Percentiles rank a stretch among this genome's conserved stretches.
These are phyloP conservation scores for Seriola aureovittata DNA, from an alignment of 2,113 vertebrate species.

Conservation along the genomic window DNA sequence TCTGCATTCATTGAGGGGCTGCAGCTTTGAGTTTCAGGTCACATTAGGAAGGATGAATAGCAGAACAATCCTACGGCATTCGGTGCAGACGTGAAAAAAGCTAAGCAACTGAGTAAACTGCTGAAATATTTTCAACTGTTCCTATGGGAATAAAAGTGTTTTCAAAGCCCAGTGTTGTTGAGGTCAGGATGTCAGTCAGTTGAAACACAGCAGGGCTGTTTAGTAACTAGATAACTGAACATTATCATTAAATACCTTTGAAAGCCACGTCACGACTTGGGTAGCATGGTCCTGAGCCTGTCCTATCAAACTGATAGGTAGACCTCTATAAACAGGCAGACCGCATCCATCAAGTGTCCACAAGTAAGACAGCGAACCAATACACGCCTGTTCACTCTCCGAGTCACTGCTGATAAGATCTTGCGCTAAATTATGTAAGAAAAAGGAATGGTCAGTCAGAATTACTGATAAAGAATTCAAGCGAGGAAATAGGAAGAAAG, in stretches of 20 bases:
- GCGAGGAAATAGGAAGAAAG: not conserved
- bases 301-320: slow-evolving; percentile 32
- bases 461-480: not conserved
- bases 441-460: not conserved
- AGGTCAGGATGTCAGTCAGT: slow-evolving; percentile 41
- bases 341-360: slow-evolving; percentile 16
- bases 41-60: not conserved
- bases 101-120: not conserved
- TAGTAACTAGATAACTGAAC: slow-evolving; percentile 26
- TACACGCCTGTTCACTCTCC: not conserved
- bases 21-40: slow-evolving; percentile 28
- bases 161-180: slow-evolving; percentile 9
- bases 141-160: slow-evolving; percentile 25
- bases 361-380: not conserved
- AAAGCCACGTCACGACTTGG: slow-evolving; percentile 2
- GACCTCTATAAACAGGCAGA: slow-evolving; percentile 13
- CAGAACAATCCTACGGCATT: slow-evolving; percentile 3
- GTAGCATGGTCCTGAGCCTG: not conserved
- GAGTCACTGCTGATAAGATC: not conserved
- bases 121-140: slow-evolving; percentile 23
- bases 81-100: slow-evolving; percentile 22
- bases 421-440: not conserved
- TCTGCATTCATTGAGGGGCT: not conserved
- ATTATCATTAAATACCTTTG: slow-evolving; percentile 44
- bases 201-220: slow-evolving; percentile 51